Conservation (phyloP, 2,113 vertebrate species). For the Pseudorectes ferrugineus region DNA sequence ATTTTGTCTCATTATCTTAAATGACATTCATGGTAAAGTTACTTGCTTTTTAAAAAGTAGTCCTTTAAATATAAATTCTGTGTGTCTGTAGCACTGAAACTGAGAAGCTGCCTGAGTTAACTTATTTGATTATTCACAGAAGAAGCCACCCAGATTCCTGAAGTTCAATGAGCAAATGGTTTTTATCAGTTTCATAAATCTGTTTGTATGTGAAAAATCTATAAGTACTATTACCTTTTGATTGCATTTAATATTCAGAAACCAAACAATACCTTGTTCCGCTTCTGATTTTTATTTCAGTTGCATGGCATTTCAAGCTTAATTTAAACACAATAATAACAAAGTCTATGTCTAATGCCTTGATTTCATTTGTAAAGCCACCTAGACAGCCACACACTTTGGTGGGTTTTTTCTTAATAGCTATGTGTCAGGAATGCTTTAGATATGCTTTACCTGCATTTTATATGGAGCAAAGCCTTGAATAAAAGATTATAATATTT, state of each 20-base stretch:
- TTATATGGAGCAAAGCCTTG: constrained; percentile 32
- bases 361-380: constrained; percentile 47
- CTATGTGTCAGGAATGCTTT: constrained; percentile 27
- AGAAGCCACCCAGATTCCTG: constrained; percentile 2
- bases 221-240: constrained; percentile 18
- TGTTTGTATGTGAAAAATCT: constrained; percentile 49
- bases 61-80: neutral
- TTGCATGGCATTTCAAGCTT: constrained; percentile 37
- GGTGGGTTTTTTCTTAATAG: neutral
- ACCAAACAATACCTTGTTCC: neutral
- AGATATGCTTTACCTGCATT: constrained; percentile 27
- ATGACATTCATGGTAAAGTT: neutral
- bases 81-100: neutral
- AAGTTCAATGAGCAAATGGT: neutral
- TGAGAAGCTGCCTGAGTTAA: neutral
- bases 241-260: constrained; percentile 61
- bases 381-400: neutral
- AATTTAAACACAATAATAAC: constrained; percentile 30
- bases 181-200: constrained; percentile 34
- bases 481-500: constrained; percentile 50
- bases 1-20: neutral
- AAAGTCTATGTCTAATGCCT: neutral
- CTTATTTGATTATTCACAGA: constrained; percentile 21
- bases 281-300: constrained; percentile 46
- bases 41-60: neutral